Percentiles rank a stretch among this genome's conserved stretches.
Conservation (phyloP, 2,797 vertebrate genomes). For the Galago senegalensis region DNA sequence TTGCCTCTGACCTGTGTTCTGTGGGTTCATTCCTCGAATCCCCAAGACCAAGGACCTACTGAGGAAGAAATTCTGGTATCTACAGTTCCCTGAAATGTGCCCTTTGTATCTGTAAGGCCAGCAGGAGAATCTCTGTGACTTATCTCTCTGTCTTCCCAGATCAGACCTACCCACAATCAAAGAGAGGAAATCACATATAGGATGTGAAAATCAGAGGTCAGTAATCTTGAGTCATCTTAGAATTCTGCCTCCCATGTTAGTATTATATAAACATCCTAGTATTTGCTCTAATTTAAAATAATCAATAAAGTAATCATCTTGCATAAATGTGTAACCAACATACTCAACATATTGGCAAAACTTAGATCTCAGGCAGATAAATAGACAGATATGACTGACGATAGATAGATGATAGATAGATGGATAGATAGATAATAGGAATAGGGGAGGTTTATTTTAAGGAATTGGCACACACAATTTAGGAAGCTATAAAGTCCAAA, state of each 20-base stretch:
- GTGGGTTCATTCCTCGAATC: too few species aligned
- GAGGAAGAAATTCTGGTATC: neutral
- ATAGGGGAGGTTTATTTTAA: neutral
- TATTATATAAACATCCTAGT: neutral
- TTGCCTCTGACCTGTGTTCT: too few species aligned
- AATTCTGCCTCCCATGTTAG: neutral
- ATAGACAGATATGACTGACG: neutral
- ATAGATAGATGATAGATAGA: too few species aligned
- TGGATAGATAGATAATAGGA: neutral
- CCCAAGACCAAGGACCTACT: too few species aligned
- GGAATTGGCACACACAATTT: neutral
- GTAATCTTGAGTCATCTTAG: neutral
- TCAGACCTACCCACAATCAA: neutral
- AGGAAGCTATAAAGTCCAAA: neutral
- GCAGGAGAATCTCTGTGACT: neutral
- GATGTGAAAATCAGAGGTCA: neutral
- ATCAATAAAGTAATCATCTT: neutral
- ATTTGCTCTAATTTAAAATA: neutral
- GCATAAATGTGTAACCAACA: neutral
- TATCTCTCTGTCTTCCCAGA: neutral
- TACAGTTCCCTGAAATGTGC: neutral
- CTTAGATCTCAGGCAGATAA: neutral
- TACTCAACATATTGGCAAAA: neutral
- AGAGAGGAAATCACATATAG: neutral
- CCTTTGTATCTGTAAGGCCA: neutral